These are phyloP conservation scores for Pelvicachromis taeniatus DNA, from an alignment of 2,113 vertebrate species.

Conservation along the genomic window DNA sequence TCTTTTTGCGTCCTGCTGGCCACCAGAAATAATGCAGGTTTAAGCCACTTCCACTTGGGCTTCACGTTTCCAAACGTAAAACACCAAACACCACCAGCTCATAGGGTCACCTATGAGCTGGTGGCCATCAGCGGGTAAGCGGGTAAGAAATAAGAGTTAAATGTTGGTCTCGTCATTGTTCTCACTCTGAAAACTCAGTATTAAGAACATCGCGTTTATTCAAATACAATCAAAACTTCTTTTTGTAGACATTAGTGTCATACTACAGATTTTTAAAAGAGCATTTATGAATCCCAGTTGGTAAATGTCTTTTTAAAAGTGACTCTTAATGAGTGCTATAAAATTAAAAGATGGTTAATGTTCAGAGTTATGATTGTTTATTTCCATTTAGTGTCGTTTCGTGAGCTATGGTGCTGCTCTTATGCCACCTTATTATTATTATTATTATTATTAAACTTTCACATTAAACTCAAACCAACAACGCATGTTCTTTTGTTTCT, in stretches of 20 bases:
- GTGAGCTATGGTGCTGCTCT: too few relatives aligned
- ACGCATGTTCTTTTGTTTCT: accelerated
- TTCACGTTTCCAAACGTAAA: not conserved
- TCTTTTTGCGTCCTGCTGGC: not conserved
- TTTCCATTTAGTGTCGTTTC: too few relatives aligned
- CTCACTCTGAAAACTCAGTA: not conserved
- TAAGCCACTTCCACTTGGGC: not conserved
- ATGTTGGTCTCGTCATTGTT: not conserved
- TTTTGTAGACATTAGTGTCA: not conserved
- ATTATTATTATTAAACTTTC: too few relatives aligned
- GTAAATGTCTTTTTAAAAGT: too few relatives aligned
- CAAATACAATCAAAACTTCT: not conserved
- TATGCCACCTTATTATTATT: too few relatives aligned
- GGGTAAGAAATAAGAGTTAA: not conserved
- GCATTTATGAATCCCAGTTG: too few relatives aligned
- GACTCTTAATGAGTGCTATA: too few relatives aligned
- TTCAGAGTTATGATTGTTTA: too few relatives aligned
- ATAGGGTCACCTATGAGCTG: not conserved
- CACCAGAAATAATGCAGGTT: not conserved
- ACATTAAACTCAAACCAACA: not conserved
- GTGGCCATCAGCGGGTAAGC: not conserved
- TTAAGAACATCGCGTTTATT: accelerated
- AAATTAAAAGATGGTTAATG: too few relatives aligned
- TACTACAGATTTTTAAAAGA: not conserved
- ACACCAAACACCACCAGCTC: not conserved